Evolutionary conservation across 1,140 invertebrate species (phyloP).

Genomic region (Hesperophylax magnus): DNA sequence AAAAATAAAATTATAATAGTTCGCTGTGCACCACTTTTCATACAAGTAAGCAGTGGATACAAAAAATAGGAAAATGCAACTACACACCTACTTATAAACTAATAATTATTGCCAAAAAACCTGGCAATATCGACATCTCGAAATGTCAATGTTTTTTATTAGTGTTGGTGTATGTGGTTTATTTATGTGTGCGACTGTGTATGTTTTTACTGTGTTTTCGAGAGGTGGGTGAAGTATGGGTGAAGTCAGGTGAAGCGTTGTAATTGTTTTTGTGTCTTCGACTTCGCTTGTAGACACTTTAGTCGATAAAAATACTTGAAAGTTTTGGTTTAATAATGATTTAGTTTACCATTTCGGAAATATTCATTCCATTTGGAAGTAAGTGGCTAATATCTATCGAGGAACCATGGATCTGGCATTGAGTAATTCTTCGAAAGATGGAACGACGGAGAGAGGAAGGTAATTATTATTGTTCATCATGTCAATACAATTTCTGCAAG

Average conservation of each 20-base stretch:
- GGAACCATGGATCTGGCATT: slow-evolving; percentile 41
- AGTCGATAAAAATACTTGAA: neutral
- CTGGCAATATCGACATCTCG: too few species aligned
- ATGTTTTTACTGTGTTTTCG: too few species aligned
- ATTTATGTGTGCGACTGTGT: too few species aligned
- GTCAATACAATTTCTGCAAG: too few species aligned
- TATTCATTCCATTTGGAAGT: slow-evolving; percentile 10
- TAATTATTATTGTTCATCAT: neutral
- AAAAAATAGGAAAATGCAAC: too few species aligned
- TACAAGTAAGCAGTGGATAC: too few species aligned
- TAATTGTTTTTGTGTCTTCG: slow-evolving; percentile 20
- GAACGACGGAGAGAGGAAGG: slow-evolving; percentile 39
- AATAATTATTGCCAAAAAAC: too few species aligned
- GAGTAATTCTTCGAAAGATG: slow-evolving; percentile 38
- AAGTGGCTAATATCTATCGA: neutral
- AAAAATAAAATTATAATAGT: too few species aligned
- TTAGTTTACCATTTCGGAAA: neutral
- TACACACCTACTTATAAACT: too few species aligned
- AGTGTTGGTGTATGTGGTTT: too few species aligned
- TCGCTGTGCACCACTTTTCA: too few species aligned
- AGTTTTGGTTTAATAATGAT: neutral
- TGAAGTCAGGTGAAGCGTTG: neutral
- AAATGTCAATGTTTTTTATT: too few species aligned
- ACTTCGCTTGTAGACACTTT: neutral
- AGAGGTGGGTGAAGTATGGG: neutral